Evolutionary conservation across 2,888 invertebrate species (phyloP).

Genomic region (Acanthacorydalis orientalis): DNA sequence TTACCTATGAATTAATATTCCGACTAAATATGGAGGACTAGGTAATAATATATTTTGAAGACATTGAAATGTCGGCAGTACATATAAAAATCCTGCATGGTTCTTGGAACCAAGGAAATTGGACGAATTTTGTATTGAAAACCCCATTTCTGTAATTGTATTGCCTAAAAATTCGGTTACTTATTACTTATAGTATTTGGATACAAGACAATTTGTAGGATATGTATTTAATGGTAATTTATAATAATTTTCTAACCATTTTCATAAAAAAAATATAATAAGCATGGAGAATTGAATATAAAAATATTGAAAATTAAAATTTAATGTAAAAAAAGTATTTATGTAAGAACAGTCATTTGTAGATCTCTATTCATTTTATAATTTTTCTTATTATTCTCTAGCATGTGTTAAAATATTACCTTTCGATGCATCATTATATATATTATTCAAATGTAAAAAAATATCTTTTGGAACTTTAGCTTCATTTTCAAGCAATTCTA

Average conservation of each 20-base stretch:
- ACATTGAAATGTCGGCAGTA: conserved; percentile 67
- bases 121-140: conserved; percentile 41
- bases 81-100: conserved; percentile 68
- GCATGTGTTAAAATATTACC: conserved; percentile 19
- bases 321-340: no score
- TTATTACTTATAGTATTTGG: neutral
- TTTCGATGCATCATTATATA: conserved; percentile 51
- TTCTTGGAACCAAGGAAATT: conserved; percentile 51
- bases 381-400: neutral
- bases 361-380: no score
- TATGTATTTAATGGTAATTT: no score
- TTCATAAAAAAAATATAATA: no score
- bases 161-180: conserved; percentile 32
- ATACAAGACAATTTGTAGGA: no score
- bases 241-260: no score
- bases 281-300: no score
- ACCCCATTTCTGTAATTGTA: conserved; percentile 50
- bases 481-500: conserved; percentile 49
- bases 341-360: no score
- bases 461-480: conserved; percentile 50
- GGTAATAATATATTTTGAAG: conserved; percentile 57
- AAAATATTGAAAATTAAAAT: no score
- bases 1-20: conserved; percentile 56
- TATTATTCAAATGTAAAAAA: conserved; percentile 51
- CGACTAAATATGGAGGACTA: conserved; percentile 56